Evolutionary conservation across 2,113 vertebrate genomes (phyloP), one percentile per base, ranked within the genome.

Genomic region (Fulica atra): DNA sequence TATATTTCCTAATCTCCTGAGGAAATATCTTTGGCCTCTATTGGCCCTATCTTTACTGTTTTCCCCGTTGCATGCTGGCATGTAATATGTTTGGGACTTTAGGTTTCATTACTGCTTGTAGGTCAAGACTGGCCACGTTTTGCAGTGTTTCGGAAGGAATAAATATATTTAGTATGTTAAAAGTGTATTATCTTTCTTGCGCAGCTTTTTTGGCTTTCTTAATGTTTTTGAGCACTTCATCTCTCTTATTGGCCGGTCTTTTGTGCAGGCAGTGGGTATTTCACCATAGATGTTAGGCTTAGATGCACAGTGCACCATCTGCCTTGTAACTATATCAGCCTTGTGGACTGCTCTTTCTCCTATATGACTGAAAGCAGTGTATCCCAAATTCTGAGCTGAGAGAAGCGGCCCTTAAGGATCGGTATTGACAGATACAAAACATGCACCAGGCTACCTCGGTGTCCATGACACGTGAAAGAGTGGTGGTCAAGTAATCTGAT

Each of bases 141-240:
- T 90, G 92, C 95, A 96, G 91, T 92, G 79, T 95, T 96, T 97
- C 96, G 93, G 95, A 97, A 92, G 79, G 82, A 97, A 97, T 97
- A 97, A 97, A 97, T 94, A 94, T 90, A 95, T 96, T 97, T 96
- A 97, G 86, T 97, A 96, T 90, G 76, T 95, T 97, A 92, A 96
- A 96, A 33, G 64, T 97, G 95, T 96, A 88, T 76, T 93, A 92
- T 89, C 81, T 90, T 97, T 96, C 66, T 93, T 97, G 81, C 66
- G 26, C 53, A 74, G 46, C 4, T 56, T 63, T 77, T 89, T 15
- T 16, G n/a, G 25, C 36, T 86, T 88, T 63, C 50, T 88, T 90
- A 77, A 54, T 15, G 26, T 65, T 90, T 73, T 90, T 63, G 85
- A 92, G 48, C 23, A 40, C 35, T 95, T 88, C 1, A 35, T 93